Base-by-base conservation (phyloP, 2,888 invertebrate species). In the Gibbula magus region DNA sequence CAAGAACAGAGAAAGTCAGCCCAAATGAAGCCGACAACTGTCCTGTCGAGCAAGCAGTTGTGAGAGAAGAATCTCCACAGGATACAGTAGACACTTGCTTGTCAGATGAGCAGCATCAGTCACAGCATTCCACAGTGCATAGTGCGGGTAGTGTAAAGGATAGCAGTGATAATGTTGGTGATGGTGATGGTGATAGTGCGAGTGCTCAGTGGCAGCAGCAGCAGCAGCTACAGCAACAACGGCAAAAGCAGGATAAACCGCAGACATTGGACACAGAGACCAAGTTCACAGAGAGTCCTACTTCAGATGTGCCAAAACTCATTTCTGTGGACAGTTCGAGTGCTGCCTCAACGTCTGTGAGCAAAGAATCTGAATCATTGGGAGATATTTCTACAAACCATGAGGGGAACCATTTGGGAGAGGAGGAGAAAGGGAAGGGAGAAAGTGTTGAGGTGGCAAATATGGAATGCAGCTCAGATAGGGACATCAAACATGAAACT, bases 111-210 rank as follows among this genome's bases (percentile, higher is more conserved):
- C 52, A 75, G 25, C 53, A 25, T 75, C 53, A 32, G 32, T 75
- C 75, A n/a, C 52, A 75, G 53, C 75, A 75, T 75, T 75, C 75
- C 75, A 75, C 56, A 25, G 75, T 54, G 75, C 53, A 54, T n/a
- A 52, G 52, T 32, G 52, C 54, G 54, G 75, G 54, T 53, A 75
- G 16, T 67, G 67, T 5, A 25, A 35, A 7, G n/a, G 22, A 29
- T 67, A 35, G 75, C 29, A 13, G 10, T 75, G 35, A 20, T 29
- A 16, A 7, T 32, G 67, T 18, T 16, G 7, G 22, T 67, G 16
- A 8, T 67, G 74, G 8, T 52, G 52, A 51, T n/a, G 74, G 13
- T 32, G 32, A 20, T n/a, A 35, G 20, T 39, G 35, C 18, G 13
- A 70, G 35, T 35, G 70, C 25, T 70, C 70, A 75, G 22, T 51